A percentile compares a stretch with the other conserved stretches of the same genome.
Conservation (phyloP, 2,113 vertebrate genomes). For the Salvator merianae region DNA sequence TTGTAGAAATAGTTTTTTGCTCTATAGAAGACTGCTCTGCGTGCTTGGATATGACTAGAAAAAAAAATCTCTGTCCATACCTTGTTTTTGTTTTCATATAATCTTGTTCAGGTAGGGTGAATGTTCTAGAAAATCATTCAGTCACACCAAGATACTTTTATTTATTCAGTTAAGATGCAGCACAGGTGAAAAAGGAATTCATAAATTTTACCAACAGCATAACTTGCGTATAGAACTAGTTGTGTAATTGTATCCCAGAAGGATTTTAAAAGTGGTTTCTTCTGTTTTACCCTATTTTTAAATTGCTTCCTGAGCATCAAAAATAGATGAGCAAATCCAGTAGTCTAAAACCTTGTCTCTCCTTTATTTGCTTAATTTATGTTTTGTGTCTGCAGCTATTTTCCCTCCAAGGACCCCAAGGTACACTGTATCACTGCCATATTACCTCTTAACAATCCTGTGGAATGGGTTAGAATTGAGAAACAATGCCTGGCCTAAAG, state of each 20-base stretch:
- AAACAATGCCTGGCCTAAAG: too few species aligned
- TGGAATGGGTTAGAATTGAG: too few species aligned
- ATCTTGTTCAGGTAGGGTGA: not conserved
- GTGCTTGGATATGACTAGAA: not conserved
- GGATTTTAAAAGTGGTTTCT: not conserved
- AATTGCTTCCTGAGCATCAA: constrained; percentile 27
- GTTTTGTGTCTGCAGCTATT: too few species aligned
- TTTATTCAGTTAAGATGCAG: too few species aligned
- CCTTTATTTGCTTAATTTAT: too few species aligned
- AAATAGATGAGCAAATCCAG: constrained; percentile 31
- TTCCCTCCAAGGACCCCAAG: too few species aligned
- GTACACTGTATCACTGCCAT: too few species aligned
- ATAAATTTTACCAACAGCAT: not conserved
- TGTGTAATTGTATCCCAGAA: not conserved
- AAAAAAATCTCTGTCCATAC: not conserved
- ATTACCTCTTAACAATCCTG: too few species aligned
- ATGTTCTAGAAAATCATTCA: not conserved
- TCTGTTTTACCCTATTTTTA: not conserved
- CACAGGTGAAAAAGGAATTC: not conserved
- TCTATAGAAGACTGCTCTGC: not conserved
- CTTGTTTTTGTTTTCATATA: not conserved
- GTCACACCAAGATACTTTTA: not conserved
- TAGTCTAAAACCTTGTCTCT: constrained; percentile 64
- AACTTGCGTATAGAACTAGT: not conserved
- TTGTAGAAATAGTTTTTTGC: not conserved